These are phyloP conservation scores for Scarus forsteni DNA, from an alignment of 2,797 vertebrate genomes.

Conservation along the genomic window DNA sequence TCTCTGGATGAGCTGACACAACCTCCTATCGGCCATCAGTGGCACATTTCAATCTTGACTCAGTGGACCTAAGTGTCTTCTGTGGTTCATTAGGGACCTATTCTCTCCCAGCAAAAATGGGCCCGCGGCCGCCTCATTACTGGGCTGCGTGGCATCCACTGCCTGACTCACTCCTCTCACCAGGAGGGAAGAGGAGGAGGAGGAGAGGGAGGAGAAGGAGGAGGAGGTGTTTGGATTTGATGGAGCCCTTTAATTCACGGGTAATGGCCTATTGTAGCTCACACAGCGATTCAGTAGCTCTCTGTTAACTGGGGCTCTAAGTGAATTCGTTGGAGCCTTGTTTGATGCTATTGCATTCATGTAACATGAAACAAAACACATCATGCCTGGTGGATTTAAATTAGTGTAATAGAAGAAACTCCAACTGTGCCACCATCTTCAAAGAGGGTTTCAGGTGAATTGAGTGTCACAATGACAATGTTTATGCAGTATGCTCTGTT, in stretches of 20 bases:
- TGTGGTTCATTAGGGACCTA: constrained; percentile 77
- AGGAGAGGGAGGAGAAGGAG: constrained; percentile 26
- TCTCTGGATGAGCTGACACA: constrained; percentile 62
- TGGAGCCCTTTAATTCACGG: constrained; percentile 75
- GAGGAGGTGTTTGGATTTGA: constrained; percentile 59
- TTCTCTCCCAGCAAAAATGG: constrained; percentile 73
- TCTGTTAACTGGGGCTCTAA: constrained; percentile 68
- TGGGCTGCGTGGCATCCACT: constrained; percentile 61
- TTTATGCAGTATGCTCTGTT: not conserved
- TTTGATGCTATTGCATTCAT: constrained; percentile 38
- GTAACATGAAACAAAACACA: constrained; percentile 25
- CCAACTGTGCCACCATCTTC: not conserved
- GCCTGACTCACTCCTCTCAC: constrained; percentile 58
- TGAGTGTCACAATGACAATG: not conserved
- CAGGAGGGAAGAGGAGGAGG: constrained; percentile 42
- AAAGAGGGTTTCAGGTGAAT: constrained; percentile 13
- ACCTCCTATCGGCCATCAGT: constrained; percentile 68
- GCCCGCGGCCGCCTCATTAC: constrained; percentile 78
- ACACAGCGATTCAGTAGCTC: constrained; percentile 66
- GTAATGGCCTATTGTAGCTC: constrained; percentile 74
- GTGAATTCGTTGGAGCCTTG: constrained; percentile 69
- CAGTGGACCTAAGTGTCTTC: constrained; percentile 70
- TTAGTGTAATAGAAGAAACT: constrained; percentile 11
- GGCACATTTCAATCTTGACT: constrained; percentile 71
- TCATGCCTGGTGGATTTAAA: constrained; percentile 15